Evolutionary conservation across 2,888 invertebrate genomes (phyloP).

Genomic region (Drosophila paramelanica): DNA sequence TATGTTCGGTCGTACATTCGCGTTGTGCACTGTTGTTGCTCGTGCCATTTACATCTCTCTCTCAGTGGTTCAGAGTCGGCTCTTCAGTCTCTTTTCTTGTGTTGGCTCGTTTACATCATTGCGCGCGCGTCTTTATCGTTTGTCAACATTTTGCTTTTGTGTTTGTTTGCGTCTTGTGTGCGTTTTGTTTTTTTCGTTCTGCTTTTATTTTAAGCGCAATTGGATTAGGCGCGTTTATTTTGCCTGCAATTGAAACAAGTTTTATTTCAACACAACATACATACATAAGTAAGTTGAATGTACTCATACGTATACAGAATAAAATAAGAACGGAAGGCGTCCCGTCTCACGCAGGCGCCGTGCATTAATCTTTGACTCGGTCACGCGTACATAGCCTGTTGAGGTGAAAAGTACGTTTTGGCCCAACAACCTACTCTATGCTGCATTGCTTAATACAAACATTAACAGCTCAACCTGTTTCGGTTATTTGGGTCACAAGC

Average conservation of each 20-base stretch:
- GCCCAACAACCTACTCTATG: slow-evolving; percentile 45
- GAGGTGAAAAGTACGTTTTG: slow-evolving; percentile 22
- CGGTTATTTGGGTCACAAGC: slow-evolving; percentile 58
- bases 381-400: slow-evolving; percentile 11
- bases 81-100: slow-evolving; percentile 60
- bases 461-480: slow-evolving; percentile 52
- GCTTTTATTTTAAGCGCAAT: slow-evolving; percentile 42
- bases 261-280: slow-evolving; percentile 15
- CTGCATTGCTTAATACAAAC: slow-evolving; percentile 38
- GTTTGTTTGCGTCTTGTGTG: slow-evolving; percentile 43
- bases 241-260: slow-evolving; percentile 35
- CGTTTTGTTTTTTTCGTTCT: slow-evolving; percentile 23
- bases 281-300: slow-evolving; percentile 41
- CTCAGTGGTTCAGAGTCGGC: slow-evolving; percentile 9
- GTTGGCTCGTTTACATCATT: slow-evolving; percentile 59
- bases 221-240: slow-evolving; percentile 41
- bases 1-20: slow-evolving; percentile 53
- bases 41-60: slow-evolving; percentile 26
- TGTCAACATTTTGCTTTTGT: slow-evolving; percentile 39
- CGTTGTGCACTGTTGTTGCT: slow-evolving; percentile 18
- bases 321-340: slow-evolving; percentile 12
- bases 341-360: slow-evolving; percentile 48
- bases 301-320: slow-evolving; percentile 14
- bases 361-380: slow-evolving; percentile 46
- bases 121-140: slow-evolving; percentile 57